Evolutionary conservation across 92 coral and sea anemone genomes (phyloP).

Genomic region (Bergia sp.): DNA sequence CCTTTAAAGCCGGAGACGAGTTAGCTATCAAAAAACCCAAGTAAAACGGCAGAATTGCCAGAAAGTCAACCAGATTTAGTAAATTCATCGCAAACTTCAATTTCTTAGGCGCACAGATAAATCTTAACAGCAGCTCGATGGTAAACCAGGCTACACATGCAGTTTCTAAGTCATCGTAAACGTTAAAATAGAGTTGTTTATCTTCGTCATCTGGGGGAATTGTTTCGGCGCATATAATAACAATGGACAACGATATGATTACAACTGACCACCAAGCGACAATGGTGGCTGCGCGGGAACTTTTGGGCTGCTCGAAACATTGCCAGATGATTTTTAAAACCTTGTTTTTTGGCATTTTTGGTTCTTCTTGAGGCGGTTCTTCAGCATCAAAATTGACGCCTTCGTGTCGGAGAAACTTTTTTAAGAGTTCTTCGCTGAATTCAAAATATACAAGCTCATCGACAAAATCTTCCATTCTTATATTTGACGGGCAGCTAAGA

Average conservation of each 20-base stretch:
- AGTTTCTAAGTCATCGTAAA: conserved; percentile 59
- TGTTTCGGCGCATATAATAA: conserved; percentile 82
- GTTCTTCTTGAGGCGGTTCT: conserved; percentile 18
- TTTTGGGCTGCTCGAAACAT: conserved; percentile 83
- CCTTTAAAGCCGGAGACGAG: conserved; percentile 40
- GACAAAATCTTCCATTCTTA: conserved; percentile 80
- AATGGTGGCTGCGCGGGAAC: conserved; percentile 65
- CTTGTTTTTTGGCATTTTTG: conserved; percentile 53
- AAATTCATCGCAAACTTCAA: conserved; percentile 59
- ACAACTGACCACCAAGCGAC: conserved; percentile 76
- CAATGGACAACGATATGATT: conserved; percentile 75
- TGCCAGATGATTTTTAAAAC: conserved; percentile 67
- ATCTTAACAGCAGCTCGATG: conserved; percentile 65
- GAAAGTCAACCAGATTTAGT: conserved; percentile 78
- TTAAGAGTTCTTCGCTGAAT: conserved; percentile 73
- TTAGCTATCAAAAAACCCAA: conserved; percentile 35
- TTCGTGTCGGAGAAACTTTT: conserved; percentile 69
- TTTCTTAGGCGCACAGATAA: conserved; percentile 77
- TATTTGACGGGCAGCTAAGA: conserved; percentile 83
- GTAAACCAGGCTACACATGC: conserved; percentile 89
- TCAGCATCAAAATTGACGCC: conserved; percentile 62
- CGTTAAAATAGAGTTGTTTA: not conserved
- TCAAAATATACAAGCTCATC: conserved; percentile 83
- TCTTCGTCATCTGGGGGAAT: conserved; percentile 27
- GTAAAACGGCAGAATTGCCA: conserved; percentile 81